Evolutionary conservation across 2,797 vertebrate species (phyloP).

Genomic region (Hippoglossus hippoglossus): DNA sequence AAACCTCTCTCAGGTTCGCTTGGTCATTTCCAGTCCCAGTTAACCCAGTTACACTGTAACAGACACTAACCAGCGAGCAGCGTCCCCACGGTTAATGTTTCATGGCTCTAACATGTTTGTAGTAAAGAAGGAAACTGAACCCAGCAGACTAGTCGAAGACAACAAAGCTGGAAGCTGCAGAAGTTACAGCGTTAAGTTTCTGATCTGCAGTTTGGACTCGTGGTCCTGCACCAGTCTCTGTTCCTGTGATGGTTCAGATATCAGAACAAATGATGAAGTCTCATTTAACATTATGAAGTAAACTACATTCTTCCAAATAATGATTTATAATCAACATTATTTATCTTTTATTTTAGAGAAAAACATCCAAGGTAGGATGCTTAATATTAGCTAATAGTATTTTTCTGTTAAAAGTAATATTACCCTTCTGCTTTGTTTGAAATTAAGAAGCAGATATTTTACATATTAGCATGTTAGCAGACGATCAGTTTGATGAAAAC

Average conservation of each 20-base stretch:
- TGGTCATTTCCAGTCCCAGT: constrained; percentile 30
- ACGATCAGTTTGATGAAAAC: no score
- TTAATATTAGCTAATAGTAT: neutral
- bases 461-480: neutral
- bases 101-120: neutral
- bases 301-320: no score
- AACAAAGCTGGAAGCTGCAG: neutral
- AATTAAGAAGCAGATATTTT: no score
- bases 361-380: neutral
- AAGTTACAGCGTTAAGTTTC: no score
- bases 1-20: constrained; percentile 19
- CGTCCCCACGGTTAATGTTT: constrained; percentile 26
- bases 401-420: no score
- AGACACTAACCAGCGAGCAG: constrained; percentile 15
- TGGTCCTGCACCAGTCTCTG: no score
- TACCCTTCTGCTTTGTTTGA: no score
- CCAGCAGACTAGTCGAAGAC: neutral
- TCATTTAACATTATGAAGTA: no score
- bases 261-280: no score
- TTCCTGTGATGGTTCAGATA: no score
- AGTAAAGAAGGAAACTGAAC: neutral
- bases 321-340: neutral
- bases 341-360: neutral
- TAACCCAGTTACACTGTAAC: constrained; percentile 35
- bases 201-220: no score